These are phyloP conservation scores for Antigone vipio DNA, from an alignment of 2,113 vertebrate genomes.

Conservation along the genomic window DNA sequence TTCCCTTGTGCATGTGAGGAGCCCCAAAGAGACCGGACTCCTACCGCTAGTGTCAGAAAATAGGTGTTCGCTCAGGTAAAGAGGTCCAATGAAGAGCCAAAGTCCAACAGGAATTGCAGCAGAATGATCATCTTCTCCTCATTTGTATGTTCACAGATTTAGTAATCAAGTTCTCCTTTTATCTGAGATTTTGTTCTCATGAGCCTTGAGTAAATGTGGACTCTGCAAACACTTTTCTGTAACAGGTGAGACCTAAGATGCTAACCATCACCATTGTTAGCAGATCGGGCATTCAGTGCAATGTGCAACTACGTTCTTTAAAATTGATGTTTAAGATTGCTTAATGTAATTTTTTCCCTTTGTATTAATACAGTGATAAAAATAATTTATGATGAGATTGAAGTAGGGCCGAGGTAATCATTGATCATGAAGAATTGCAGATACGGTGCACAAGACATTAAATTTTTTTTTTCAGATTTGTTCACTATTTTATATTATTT, in stretches of 20 bases:
- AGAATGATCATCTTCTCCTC: neutral
- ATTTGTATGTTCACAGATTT: no score
- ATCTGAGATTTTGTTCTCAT: neutral
- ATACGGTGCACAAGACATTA: neutral
- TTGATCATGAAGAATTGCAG: neutral
- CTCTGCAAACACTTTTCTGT: neutral
- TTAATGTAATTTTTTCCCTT: neutral
- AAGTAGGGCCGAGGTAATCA: neutral
- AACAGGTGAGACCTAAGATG: neutral
- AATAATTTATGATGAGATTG: neutral
- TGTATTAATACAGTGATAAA: neutral
- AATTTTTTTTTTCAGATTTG: neutral
- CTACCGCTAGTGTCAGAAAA: neutral
- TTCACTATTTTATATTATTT: neutral
- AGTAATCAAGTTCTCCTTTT: neutral
- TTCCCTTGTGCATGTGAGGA: no score
- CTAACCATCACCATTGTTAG: no score
- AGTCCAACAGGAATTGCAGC: neutral
- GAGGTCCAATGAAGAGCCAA: neutral
- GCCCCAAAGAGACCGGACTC: accelerated
- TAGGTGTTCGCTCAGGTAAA: neutral
- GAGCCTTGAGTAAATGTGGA: neutral
- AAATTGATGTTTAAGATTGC: neutral
- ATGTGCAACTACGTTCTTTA: neutral
- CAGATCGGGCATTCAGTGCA: neutral